phyloP scores from a whole-genome alignment of 2,113 vertebrate species.

The Gallinago undulata region DNA sequence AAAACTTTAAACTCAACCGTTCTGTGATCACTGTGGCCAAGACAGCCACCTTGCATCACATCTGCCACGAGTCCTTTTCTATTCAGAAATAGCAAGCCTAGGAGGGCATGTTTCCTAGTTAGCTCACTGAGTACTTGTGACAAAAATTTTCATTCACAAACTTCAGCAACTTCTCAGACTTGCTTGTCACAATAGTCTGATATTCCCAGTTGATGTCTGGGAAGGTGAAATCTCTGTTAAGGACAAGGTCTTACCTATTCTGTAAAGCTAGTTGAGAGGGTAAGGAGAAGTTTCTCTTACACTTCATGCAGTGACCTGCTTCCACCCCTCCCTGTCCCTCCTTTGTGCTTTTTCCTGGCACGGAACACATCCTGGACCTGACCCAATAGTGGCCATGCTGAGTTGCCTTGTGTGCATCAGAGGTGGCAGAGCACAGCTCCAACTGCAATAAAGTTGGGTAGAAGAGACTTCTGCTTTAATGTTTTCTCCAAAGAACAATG shows the following conservation, averaged over 20 bases:
- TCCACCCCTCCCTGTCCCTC: neutral
- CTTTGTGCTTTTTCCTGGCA: neutral
- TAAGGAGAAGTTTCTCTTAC: neutral
- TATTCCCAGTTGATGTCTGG: neutral
- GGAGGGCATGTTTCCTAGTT: neutral
- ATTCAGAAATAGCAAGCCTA: neutral
- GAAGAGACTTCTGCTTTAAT: neutral
- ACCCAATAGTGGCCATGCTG: no score
- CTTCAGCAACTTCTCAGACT: neutral
- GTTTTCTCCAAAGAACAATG: neutral
- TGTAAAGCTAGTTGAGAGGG: neutral
- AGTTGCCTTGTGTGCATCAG: neutral
- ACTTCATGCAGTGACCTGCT: neutral
- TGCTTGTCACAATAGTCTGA: neutral
- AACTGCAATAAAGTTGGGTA: neutral
- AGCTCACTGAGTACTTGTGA: neutral
- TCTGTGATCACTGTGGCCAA: neutral
- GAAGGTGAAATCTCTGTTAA: neutral
- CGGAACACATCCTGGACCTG: neutral
- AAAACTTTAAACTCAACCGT: neutral
- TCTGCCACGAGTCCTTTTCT: neutral
- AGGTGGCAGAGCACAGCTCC: neutral
- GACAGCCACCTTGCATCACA: neutral
- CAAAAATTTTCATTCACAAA: neutral
- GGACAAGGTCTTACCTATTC: neutral